Evolutionary conservation across 2,888 invertebrate genomes (phyloP).

Genomic region (Aromia moschata): DNA sequence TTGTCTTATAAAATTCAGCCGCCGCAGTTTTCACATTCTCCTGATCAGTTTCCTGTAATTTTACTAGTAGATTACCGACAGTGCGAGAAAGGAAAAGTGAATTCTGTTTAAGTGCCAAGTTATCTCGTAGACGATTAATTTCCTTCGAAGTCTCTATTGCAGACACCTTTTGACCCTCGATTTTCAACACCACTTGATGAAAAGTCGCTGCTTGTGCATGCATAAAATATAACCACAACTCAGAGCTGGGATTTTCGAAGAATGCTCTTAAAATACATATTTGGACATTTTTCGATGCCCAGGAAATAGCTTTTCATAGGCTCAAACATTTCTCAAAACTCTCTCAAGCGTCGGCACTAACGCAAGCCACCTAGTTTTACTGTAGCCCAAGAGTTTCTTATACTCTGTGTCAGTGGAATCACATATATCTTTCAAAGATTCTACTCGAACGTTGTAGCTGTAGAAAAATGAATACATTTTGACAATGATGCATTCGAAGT

Average conservation of each 20-base stretch:
- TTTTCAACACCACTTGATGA: constrained; percentile 15
- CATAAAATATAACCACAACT: neutral
- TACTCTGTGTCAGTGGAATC: constrained; percentile 37
- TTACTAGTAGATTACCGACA: too few species aligned
- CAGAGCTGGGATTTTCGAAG: neutral
- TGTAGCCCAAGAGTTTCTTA: neutral
- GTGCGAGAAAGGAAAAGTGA: too few species aligned
- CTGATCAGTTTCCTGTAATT: too few species aligned
- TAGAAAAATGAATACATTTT: constrained; percentile 44
- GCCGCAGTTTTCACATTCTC: too few species aligned
- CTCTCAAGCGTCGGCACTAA: neutral
- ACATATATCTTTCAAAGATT: constrained; percentile 43
- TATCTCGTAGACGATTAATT: too few species aligned
- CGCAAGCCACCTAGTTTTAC: constrained; percentile 1
- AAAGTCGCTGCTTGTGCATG: constrained; percentile 27
- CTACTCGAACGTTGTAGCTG: constrained; percentile 48
- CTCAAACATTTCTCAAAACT: constrained; percentile 1
- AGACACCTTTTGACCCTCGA: neutral
- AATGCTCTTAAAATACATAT: neutral
- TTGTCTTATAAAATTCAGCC: too few species aligned
- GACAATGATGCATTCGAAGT: constrained; percentile 29
- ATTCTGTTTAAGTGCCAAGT: too few species aligned
- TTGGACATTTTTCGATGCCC: too few species aligned
- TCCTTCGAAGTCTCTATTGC: too few species aligned
- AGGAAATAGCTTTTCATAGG: neutral